These are phyloP conservation scores for Pelvicachromis taeniatus DNA, from an alignment of 2,113 vertebrate species.

Conservation along the genomic window DNA sequence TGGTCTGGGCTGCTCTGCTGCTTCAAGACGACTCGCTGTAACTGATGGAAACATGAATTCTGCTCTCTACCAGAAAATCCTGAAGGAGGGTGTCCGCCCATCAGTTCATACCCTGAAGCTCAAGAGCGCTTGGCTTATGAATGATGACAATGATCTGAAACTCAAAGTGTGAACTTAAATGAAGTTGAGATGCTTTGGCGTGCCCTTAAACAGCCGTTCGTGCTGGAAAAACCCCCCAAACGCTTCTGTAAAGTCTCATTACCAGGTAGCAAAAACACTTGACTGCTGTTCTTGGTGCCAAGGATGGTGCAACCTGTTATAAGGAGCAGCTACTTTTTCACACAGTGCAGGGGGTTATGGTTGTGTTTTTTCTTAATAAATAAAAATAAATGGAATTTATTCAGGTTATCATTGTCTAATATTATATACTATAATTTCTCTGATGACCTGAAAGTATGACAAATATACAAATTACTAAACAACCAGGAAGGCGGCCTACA, in stretches of 20 bases:
- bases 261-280: background rate
- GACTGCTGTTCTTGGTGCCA: background rate
- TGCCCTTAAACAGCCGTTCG: background rate
- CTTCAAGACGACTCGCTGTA: background rate
- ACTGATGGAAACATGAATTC: background rate
- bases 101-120: background rate
- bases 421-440: background rate
- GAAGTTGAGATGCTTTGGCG: background rate
- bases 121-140: background rate
- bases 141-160: background rate
- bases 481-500: fast-evolving
- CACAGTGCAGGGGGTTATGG: background rate
- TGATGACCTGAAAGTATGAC: background rate
- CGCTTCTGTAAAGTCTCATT: background rate
- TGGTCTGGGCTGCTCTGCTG: no score
- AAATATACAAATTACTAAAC: background rate
- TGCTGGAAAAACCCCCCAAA: fast-evolving
- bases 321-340: background rate
- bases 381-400: background rate
- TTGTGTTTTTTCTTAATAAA: background rate
- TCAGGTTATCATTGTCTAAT: background rate
- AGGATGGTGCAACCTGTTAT: background rate
- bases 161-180: background rate
- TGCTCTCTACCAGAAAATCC: no score
- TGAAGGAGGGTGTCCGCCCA: background rate